Percentiles rank a stretch among this genome's conserved stretches.
Evolutionary conservation across 2,113 vertebrate genomes (phyloP).

Genomic region (Bubalus kerabau): DNA sequence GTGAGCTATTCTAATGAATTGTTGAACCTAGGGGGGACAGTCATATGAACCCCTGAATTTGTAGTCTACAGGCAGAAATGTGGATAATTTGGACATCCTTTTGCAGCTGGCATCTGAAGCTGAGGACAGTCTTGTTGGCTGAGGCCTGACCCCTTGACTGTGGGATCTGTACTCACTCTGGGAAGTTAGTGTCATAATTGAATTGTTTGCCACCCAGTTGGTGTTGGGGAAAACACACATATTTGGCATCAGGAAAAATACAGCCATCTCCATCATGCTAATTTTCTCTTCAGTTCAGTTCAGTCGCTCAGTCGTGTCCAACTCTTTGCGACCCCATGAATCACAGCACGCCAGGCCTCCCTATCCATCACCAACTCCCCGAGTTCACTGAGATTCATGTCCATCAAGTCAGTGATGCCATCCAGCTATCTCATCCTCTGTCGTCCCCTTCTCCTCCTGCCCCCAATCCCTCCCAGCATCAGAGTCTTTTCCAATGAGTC

Average conservation of each 20-base stretch:
- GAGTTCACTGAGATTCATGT: too few relatives aligned
- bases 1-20: not conserved
- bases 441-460: too few relatives aligned
- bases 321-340: too few relatives aligned
- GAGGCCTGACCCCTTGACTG: not conserved
- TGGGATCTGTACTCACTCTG: not conserved
- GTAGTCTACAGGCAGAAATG: not conserved
- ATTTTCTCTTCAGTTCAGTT: not conserved
- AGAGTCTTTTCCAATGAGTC: too few relatives aligned
- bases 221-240: not conserved
- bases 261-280: not conserved
- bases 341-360: too few relatives aligned
- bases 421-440: too few relatives aligned
- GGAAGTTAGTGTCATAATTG: not conserved
- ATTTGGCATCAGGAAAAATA: not conserved
- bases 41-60: not conserved
- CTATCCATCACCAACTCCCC: too few relatives aligned
- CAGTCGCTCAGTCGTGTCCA: too few relatives aligned
- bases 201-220: not conserved
- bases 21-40: not conserved
- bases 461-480: too few relatives aligned
- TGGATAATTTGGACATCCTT: not conserved
- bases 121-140: not conserved
- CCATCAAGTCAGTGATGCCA: too few relatives aligned
- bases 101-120: not conserved